phyloP scores from a whole-genome alignment of 2,113 vertebrate genomes.

The Microtus montanus region DNA sequence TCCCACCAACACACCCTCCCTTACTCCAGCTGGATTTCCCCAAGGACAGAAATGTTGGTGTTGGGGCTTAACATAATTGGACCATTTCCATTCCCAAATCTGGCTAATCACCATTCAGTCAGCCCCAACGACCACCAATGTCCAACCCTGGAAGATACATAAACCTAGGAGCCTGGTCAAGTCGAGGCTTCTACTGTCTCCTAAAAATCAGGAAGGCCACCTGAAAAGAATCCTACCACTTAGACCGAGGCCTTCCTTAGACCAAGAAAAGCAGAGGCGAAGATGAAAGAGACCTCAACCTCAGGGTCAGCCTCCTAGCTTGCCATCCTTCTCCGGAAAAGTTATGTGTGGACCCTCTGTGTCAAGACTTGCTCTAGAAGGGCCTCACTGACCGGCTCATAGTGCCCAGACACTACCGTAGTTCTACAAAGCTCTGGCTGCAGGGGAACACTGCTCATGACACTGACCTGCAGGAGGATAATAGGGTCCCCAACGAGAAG shows the following conservation, averaged over 20 bases:
- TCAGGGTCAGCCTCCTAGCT: not conserved
- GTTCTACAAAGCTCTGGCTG: no score
- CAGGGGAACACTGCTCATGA: not conserved
- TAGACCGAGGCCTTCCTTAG: not conserved
- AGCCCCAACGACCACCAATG: not conserved
- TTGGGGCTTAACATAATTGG: not conserved
- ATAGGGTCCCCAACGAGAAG: not conserved
- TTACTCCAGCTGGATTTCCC: not conserved
- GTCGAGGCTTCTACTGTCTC: not conserved
- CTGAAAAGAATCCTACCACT: no score
- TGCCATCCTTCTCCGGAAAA: not conserved
- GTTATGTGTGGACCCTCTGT: not conserved
- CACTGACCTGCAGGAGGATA: not conserved
- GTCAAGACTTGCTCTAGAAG: not conserved
- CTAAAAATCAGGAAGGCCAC: not conserved
- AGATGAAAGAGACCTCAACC: accelerated
- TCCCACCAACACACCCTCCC: not conserved
- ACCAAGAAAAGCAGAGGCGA: not conserved
- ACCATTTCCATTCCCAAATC: not conserved
- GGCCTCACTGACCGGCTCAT: not conserved
- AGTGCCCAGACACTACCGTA: no score
- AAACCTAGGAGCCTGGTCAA: accelerated
- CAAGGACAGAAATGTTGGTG: not conserved
- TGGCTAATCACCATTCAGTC: not conserved
- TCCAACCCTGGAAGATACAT: not conserved